Conservation (phyloP, 1,140 invertebrate species). For the Bombus waltoni region DNA sequence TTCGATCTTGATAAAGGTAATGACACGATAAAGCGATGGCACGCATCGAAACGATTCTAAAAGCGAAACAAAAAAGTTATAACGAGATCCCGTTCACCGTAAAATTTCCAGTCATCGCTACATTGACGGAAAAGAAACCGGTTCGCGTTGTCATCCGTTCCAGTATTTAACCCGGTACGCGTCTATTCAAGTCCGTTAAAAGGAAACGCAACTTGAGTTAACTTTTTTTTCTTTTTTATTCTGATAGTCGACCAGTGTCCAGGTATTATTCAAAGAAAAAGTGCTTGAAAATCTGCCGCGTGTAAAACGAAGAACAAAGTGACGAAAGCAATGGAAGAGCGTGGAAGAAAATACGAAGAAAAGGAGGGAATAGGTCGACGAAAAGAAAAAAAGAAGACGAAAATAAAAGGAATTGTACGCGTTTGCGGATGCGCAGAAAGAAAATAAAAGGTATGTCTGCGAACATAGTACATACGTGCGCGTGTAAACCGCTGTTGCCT, state of each 20-base stretch:
- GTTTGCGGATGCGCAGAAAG: not conserved
- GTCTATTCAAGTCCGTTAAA: not conserved
- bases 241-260: not conserved
- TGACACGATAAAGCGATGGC: no score
- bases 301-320: not conserved
- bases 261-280: slow-evolving; percentile 1
- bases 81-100: not conserved
- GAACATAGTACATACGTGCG: no score
- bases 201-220: not conserved
- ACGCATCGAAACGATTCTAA: no score
- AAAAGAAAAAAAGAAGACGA: not conserved
- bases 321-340: not conserved
- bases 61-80: no score
- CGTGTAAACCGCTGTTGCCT: not conserved
- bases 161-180: not conserved
- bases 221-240: not conserved
- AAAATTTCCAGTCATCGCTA: not conserved
- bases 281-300: not conserved
- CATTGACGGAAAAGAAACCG: not conserved
- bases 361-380: not conserved
- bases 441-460: not conserved
- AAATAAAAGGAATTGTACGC: not conserved
- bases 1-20: no score
- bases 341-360: not conserved
- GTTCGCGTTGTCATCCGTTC: not conserved